Evolutionary conservation across 1,140 invertebrate species (phyloP).

Genomic region (Acyrthosiphon pisum): DNA sequence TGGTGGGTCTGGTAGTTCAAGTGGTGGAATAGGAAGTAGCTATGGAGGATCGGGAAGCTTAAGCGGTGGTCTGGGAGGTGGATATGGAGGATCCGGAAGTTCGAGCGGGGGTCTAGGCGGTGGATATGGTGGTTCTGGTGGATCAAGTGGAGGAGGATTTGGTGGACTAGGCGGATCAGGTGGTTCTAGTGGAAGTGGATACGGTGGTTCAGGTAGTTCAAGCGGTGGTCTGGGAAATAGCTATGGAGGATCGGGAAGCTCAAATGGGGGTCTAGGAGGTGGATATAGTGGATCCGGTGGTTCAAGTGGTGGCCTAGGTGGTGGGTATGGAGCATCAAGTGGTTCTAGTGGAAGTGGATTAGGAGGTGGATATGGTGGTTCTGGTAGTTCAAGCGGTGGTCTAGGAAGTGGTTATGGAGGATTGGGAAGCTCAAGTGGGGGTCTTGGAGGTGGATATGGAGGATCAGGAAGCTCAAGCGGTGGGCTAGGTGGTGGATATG

Average conservation of each 20-base stretch:
- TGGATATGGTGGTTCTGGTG: background rate
- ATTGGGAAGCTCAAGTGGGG: background rate
- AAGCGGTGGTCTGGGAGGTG: background rate
- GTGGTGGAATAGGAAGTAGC: slow-evolving; percentile 90
- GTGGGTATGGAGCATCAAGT: background rate
- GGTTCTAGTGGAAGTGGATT: background rate
- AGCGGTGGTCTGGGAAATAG: background rate
- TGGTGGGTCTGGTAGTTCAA: slow-evolving; percentile 38
- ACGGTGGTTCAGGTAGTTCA: background rate
- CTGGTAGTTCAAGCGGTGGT: background rate
- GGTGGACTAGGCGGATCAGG: background rate
- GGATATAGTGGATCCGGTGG: background rate
- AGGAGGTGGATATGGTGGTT: background rate
- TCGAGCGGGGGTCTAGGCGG: background rate
- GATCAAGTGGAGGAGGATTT: background rate
- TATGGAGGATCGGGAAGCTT: slow-evolving; percentile 67
- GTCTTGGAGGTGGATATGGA: background rate
- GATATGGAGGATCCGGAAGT: background rate
- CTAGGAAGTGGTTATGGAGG: background rate
- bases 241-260: background rate
- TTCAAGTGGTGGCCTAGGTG: slow-evolving; percentile 72
- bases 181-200: background rate
- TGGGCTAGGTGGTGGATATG: slow-evolving; percentile 27
- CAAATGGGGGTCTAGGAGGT: background rate
- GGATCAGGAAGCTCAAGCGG: background rate